Evolutionary conservation across 2,113 vertebrate species (phyloP), one percentile per base, ranked within the genome.

Genomic region (Trinectes maculatus): DNA sequence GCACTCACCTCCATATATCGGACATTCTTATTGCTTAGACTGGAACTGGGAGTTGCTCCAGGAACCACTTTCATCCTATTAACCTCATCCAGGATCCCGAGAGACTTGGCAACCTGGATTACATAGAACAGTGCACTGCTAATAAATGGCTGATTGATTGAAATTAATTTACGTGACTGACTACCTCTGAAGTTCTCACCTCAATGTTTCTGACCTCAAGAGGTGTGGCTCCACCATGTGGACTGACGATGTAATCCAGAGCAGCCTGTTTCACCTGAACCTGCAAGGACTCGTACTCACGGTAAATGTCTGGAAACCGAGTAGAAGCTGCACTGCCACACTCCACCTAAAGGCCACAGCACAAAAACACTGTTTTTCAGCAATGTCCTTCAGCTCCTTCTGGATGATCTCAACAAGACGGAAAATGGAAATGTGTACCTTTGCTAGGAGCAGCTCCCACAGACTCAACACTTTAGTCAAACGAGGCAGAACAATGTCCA

Each of bases 261-360:
- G 94, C 96, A 68, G 96, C 92, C 71, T 92, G 91, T 81, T 93
- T 94, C 52, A 98, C 93, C 80, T 94, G 91, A 33, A 76, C 80
- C 73, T 98, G 95, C 57, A 99, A 81, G 48, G 94, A 93, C 90
- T 99, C 97, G 67, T 98, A 98, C 77, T 98, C 96, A 18, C 86
- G 93, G 52, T 98, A 99, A 3, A 98, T 92, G 34, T 95, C 94
- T 28, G 95, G 94, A 79, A 99, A 98, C 29, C 84, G 86, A 29
- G 94, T 90, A 70, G 90, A 92, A 29, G 86, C 77, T 0, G 86
- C 83, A 36, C 87, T 85, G 1, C 89, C 87, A 5, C 92, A 93
- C 76, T 94, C 94, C 64, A 96, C 96, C 98, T 99, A 76, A 7
- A 65, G 5, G 16, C 8, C 51, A 47, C 43, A 61, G 22, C 19